Evolutionary conservation across 1,140 invertebrate species (phyloP), one percentile per base, ranked within the genome.

Genomic region (Liolophura sinensis): DNA sequence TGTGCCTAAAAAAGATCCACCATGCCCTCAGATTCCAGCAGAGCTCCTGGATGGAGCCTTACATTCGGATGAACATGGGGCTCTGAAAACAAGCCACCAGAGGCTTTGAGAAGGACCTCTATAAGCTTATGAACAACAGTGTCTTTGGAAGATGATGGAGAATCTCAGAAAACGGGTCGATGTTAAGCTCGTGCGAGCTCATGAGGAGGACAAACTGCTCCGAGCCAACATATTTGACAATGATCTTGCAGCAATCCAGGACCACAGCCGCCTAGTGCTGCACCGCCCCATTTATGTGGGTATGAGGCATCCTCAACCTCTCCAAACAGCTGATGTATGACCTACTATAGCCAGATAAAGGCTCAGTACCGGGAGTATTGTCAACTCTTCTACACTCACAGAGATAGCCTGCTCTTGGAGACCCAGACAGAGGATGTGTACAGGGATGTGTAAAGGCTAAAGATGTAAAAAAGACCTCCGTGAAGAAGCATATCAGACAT

Each of bases 61-160:
- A 68, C 48, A 69, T 62, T 20, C 27, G 55, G 54, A 24, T 68
- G 15, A 68, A 64, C 25, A 68, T 61, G 1, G 20, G n/a, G n/a
- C n/a, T n/a, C n/a, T n/a, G n/a, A n/a, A n/a, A n/a, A n/a, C n/a
- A n/a, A n/a, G n/a, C n/a, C n/a, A n/a, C n/a, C n/a, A n/a, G n/a
- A n/a, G 75, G 76, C 69, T 62, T 50, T 64, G 56, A 78, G 70
- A 82, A 86, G 73, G 78, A 86, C 61, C 78, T 84, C 57, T 86
- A 67, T 65, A 87, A 87, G 77, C 61, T 85, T 7, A 76, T 83
- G 70, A 85, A 82, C 63, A 86, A 86, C 70, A 52, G 72, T 18
- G 69, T 83, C n/a, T 87, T 85, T 73, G 85, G 6, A 85, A 86
- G 75, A 85, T 78, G 3, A 82, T 85, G 72, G 82, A 86, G 70